Evolutionary conservation across 30 jellyfish, hydroid and myxozoan species (phyloP).

Genomic region (Aurelia coerulea): DNA sequence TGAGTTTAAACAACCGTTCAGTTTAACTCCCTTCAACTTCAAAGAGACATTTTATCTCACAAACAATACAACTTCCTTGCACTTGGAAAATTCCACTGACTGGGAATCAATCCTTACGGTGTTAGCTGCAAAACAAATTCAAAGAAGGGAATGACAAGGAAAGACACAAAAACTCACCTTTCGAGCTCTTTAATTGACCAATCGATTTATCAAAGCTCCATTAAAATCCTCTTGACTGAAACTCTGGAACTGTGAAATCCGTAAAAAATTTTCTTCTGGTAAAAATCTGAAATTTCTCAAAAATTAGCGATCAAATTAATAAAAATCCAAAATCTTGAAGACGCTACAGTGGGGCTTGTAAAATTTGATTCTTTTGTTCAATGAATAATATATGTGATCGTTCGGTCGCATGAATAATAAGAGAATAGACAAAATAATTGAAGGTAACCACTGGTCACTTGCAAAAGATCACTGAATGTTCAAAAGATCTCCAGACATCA

Average conservation of each 20-base stretch:
- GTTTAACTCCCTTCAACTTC: no score
- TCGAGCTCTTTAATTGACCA: neutral
- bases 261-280: neutral
- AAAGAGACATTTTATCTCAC: no score
- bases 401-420: constrained; percentile 19
- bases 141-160: no score
- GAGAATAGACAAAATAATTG: constrained; percentile 16
- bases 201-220: constrained; percentile 7
- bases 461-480: constrained; percentile 69
- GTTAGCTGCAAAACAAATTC: no score
- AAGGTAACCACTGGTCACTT: constrained; percentile 77
- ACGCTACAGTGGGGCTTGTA: constrained; percentile 44
- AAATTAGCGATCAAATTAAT: neutral
- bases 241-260: neutral
- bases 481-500: constrained; percentile 68
- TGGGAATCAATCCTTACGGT: no score
- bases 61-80: no score
- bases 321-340: neutral
- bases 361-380: constrained; percentile 7
- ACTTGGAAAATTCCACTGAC: no score
- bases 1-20: no score
- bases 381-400: constrained; percentile 26
- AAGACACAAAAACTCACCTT: neutral
- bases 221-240: neutral
- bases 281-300: no score